A percentile compares a stretch with the other conserved stretches of the same genome.
These are phyloP conservation scores for Notolepis coatsorum DNA, from an alignment of 2,797 vertebrate genomes.

Conservation along the genomic window DNA sequence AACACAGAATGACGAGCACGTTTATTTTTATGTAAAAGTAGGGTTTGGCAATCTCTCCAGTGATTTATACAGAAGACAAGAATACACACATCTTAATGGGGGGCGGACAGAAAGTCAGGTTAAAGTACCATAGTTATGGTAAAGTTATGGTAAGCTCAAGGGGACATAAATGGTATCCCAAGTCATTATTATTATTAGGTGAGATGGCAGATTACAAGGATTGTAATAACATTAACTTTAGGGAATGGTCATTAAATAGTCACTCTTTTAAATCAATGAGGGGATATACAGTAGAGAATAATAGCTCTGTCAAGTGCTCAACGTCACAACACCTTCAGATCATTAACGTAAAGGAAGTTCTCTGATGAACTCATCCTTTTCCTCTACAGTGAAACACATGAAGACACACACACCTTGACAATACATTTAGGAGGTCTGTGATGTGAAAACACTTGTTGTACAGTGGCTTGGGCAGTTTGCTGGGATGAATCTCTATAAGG, in stretches of 20 bases:
- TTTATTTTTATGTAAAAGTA: conserved; percentile 50
- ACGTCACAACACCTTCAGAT: not conserved
- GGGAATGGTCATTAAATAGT: conserved; percentile 21
- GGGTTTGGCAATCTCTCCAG: conserved; percentile 52
- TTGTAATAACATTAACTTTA: conserved; percentile 8
- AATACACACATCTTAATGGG: conserved; percentile 23
- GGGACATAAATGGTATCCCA: conserved; percentile 3
- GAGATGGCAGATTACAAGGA: conserved; percentile 12
- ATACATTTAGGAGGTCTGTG: not conserved
- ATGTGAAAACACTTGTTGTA: conserved; percentile 21
- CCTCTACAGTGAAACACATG: not conserved
- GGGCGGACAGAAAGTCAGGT: conserved; percentile 16
- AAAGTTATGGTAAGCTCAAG: not conserved
- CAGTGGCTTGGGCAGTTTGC: conserved; percentile 12
- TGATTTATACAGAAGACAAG: conserved; percentile 49
- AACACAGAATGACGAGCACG: conserved; percentile 51
- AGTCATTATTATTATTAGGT: too few species aligned
- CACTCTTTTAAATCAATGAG: not conserved
- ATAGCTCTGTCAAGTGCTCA: conserved; percentile 16
- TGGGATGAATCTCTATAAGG: conserved; percentile 67
- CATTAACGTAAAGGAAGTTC: not conserved
- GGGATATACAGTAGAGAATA: conserved; percentile 7
- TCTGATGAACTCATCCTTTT: conserved; percentile 5
- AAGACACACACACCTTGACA: conserved; percentile 11
- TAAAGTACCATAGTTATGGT: conserved; percentile 26